These are phyloP conservation scores for Lagopus muta DNA, from an alignment of 2,113 vertebrate genomes.

Conservation along the genomic window DNA sequence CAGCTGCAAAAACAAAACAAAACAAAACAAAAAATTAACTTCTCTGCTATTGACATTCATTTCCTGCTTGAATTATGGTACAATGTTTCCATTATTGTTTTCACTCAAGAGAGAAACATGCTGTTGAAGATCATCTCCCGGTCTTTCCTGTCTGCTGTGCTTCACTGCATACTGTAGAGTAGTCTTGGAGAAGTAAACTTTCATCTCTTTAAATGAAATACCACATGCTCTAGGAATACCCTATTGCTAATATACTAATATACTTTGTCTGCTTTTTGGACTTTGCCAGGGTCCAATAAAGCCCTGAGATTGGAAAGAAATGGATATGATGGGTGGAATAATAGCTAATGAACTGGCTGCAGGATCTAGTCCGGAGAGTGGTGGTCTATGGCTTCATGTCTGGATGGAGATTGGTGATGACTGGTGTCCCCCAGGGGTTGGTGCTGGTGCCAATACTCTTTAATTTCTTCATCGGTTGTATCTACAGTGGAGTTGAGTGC, in stretches of 20 bases:
- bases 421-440: too few species aligned
- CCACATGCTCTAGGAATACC: background rate
- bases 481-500: too few species aligned
- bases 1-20: background rate
- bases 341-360: too few species aligned
- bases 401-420: too few species aligned
- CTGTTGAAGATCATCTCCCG: background rate
- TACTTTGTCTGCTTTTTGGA: background rate
- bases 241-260: background rate
- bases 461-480: too few species aligned
- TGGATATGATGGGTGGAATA: too few species aligned
- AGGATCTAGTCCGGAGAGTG: too few species aligned
- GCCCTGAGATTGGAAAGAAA: background rate
- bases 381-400: too few species aligned
- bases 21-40: background rate
- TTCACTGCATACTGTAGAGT: background rate
- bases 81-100: background rate
- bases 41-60: background rate
- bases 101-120: background rate
- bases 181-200: background rate
- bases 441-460: too few species aligned
- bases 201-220: background rate
- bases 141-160: rapidly evolving
- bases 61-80: background rate
- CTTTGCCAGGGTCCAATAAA: background rate